Evolutionary conservation across 2,888 invertebrate genomes (phyloP).

Genomic region (Drosophila siamana): DNA sequence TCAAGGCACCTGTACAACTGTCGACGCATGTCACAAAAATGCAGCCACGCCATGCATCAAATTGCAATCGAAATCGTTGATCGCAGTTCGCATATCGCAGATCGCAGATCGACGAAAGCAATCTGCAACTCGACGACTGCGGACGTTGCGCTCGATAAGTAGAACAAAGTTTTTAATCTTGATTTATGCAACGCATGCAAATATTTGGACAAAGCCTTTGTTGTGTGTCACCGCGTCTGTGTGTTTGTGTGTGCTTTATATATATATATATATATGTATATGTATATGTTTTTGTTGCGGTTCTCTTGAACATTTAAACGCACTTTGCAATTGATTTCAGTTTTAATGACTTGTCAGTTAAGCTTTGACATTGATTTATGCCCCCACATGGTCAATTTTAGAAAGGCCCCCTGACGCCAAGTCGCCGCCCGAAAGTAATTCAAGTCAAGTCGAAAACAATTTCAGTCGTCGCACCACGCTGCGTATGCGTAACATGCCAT

Average conservation of each 20-base stretch:
- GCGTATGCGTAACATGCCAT: slow-evolving; percentile 63
- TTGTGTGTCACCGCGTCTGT: slow-evolving; percentile 18
- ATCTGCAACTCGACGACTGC: slow-evolving; percentile 19
- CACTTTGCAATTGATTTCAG: slow-evolving; percentile 67
- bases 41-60: slow-evolving; percentile 37
- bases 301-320: slow-evolving; percentile 65
- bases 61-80: slow-evolving; percentile 17
- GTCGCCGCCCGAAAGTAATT: slow-evolving; percentile 48
- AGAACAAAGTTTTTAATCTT: slow-evolving; percentile 71
- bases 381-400: slow-evolving; percentile 45
- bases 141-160: slow-evolving; percentile 52
- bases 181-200: slow-evolving; percentile 73
- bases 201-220: slow-evolving; percentile 74
- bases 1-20: slow-evolving; percentile 54
- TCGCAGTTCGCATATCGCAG: slow-evolving; percentile 8
- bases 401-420: slow-evolving; percentile 43
- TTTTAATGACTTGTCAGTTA: slow-evolving; percentile 72
- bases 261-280: too few species aligned
- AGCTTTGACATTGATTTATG: slow-evolving; percentile 69
- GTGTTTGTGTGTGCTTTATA: neutral
- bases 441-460: slow-evolving; percentile 22
- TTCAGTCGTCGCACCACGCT: slow-evolving; percentile 48
- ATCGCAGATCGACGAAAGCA: slow-evolving; percentile 5
- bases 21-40: slow-evolving; percentile 68
- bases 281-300: slow-evolving; percentile 1